Conservation (phyloP, 2,888 invertebrate species). For the Actias luna region DNA sequence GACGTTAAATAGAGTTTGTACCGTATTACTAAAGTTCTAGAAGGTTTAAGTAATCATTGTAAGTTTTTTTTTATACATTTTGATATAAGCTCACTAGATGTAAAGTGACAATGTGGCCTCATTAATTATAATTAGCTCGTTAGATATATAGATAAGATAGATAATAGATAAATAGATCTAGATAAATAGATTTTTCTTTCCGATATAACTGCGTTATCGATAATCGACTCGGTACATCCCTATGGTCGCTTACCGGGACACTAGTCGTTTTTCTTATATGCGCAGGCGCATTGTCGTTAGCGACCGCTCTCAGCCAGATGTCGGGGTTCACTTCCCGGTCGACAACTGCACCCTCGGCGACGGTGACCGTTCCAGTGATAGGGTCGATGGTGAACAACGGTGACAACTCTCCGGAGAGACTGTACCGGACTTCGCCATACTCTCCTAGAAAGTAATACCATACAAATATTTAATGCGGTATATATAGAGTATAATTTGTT, state of each 20-base stretch:
- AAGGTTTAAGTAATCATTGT: too few species aligned
- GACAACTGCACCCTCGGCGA: slow-evolving; percentile 86
- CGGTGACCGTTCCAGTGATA: slow-evolving; percentile 87
- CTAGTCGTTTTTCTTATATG: slow-evolving; percentile 86
- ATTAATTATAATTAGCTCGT: too few species aligned
- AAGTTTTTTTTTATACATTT: too few species aligned
- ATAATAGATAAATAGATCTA: too few species aligned
- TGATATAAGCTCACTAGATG: too few species aligned
- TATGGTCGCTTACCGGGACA: slow-evolving; percentile 83
- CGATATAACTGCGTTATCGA: too few species aligned
- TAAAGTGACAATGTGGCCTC: too few species aligned
- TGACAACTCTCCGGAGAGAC: slow-evolving; percentile 87
- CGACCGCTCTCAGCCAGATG: slow-evolving; percentile 89
- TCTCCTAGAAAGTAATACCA: slow-evolving; percentile 57
- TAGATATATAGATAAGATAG: too few species aligned
- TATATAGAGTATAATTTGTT: not conserved
- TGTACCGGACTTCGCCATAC: slow-evolving; percentile 90
- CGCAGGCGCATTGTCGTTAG: slow-evolving; percentile 89
- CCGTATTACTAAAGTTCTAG: too few species aligned
- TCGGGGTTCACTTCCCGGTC: slow-evolving; percentile 89
- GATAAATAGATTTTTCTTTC: too few species aligned
- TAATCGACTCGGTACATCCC: not conserved
- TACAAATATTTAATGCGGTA: not conserved
- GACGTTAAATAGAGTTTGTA: too few species aligned
- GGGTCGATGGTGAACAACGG: slow-evolving; percentile 88